Evolutionary conservation across 2,888 invertebrate genomes (phyloP).

Genomic region (Stenchaetothrips biformis): DNA sequence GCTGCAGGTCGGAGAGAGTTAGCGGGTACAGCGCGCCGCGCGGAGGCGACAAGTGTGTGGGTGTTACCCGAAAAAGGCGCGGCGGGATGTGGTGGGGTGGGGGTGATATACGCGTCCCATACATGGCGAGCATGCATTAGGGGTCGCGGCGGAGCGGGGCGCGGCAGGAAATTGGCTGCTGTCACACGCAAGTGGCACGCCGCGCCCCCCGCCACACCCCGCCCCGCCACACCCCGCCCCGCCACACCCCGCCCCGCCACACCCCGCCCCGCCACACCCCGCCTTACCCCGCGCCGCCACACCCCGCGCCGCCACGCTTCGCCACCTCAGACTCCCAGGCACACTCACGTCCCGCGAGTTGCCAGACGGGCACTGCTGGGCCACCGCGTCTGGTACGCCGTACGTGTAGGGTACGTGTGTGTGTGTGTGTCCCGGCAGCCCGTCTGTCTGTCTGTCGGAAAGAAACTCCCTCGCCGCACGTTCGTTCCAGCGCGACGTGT

Average conservation of each 20-base stretch:
- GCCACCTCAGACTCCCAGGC: neutral
- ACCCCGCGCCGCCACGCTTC: neutral
- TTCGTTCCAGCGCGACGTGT: too few relatives aligned
- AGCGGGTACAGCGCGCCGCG: neutral
- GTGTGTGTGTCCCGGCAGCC: neutral
- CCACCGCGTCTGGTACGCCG: neutral
- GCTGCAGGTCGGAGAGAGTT: neutral
- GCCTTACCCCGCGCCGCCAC: too few relatives aligned
- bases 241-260: neutral
- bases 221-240: neutral
- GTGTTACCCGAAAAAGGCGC: neutral
- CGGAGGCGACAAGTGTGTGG: neutral
- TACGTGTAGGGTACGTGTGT: neutral
- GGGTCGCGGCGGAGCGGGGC: neutral
- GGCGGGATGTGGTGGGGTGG: neutral
- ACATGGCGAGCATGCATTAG: slow-evolving; percentile 21
- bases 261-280: too few relatives aligned
- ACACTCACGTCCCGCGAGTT: neutral
- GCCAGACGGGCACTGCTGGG: neutral
- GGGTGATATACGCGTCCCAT: slow-evolving; percentile 14
- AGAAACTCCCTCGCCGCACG: too few relatives aligned
- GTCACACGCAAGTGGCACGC: slow-evolving; percentile 20
- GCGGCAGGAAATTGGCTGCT: slow-evolving; percentile 20
- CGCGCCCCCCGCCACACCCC: neutral
- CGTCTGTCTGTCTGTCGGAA: neutral